Conservation (phyloP, 2,888 invertebrate genomes). For the Brachyptera putata region DNA sequence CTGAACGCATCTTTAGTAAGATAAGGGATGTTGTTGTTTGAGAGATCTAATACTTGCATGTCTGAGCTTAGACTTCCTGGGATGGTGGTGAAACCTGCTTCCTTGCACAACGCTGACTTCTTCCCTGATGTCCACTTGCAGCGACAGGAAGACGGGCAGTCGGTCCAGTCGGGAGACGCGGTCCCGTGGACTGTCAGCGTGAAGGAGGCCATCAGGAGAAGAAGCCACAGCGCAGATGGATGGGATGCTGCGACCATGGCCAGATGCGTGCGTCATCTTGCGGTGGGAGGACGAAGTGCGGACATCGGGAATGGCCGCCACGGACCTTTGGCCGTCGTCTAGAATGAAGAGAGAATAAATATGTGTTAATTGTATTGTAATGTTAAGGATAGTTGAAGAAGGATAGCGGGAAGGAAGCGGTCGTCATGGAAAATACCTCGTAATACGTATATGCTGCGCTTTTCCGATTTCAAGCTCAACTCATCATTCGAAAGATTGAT, state of each 20-base stretch:
- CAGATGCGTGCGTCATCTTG: conserved; percentile 29
- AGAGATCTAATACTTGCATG: conserved; percentile 82
- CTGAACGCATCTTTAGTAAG: conserved; percentile 76
- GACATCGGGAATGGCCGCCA: conserved; percentile 22
- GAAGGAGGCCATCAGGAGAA: conserved; percentile 34
- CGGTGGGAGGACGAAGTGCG: not conserved
- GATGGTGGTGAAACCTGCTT: conserved; percentile 72
- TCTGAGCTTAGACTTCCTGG: conserved; percentile 66
- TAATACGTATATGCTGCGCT: too few species aligned
- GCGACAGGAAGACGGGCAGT: conserved; percentile 79
- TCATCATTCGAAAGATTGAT: too few species aligned
- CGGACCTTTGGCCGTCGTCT: conserved; percentile 16
- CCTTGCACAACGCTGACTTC: conserved; percentile 80
- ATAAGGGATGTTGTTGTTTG: conserved; percentile 71
- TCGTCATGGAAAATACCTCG: too few species aligned
- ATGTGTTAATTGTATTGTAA: too few species aligned
- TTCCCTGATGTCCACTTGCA: conserved; percentile 93
- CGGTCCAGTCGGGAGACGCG: conserved; percentile 73
- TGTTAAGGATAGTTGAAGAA: too few species aligned
- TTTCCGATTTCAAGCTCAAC: too few species aligned
- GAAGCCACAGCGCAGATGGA: conserved; percentile 39
- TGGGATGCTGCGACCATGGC: conserved; percentile 23
- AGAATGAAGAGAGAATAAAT: not conserved
- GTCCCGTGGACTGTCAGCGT: conserved; percentile 37
- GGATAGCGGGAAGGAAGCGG: too few species aligned